These are phyloP conservation scores for Cryptocephalus primarius DNA, from an alignment of 2,888 invertebrate genomes.

Conservation along the genomic window DNA sequence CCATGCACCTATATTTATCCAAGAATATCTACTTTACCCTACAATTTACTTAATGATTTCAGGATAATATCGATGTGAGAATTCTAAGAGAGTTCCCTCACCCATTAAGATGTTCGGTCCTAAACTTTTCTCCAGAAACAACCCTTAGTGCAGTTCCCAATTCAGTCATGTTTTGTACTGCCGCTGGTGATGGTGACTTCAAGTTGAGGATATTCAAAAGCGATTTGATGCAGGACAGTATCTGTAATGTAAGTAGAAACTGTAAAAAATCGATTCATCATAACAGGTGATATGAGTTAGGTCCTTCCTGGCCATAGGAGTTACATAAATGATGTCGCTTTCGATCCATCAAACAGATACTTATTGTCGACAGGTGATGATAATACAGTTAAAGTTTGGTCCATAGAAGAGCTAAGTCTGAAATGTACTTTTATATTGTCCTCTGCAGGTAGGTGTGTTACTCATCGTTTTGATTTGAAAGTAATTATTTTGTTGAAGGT, in stretches of 20 bases:
- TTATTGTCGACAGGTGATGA: conserved; percentile 71
- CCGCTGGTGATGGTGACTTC: conserved; percentile 45
- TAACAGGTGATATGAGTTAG: conserved; percentile 25
- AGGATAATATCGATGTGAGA: conserved; percentile 43
- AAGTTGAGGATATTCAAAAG: conserved; percentile 45
- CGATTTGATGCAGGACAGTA: conserved; percentile 41
- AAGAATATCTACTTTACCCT: too few species aligned
- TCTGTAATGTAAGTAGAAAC: conserved; percentile 36
- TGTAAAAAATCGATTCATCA: background rate
- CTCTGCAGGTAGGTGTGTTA: conserved; percentile 43
- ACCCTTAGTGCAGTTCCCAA: conserved; percentile 48
- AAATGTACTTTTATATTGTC: conserved; percentile 49
- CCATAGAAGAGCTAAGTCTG: conserved; percentile 40
- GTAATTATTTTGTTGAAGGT: conserved; percentile 20
- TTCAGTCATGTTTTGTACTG: conserved; percentile 38
- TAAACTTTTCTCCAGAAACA: conserved; percentile 53
- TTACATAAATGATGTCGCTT: conserved; percentile 59
- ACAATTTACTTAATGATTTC: conserved; percentile 6
- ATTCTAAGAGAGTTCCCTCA: conserved; percentile 46
- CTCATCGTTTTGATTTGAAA: background rate
- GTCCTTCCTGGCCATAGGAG: conserved; percentile 50
- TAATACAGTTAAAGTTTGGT: conserved; percentile 61
- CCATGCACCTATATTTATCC: background rate
- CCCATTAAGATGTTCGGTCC: conserved; percentile 42
- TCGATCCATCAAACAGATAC: conserved; percentile 56